Evolutionary conservation across 2,113 vertebrate genomes (phyloP), one percentile per base, ranked within the genome.

Genomic region (Mobula hypostoma): DNA sequence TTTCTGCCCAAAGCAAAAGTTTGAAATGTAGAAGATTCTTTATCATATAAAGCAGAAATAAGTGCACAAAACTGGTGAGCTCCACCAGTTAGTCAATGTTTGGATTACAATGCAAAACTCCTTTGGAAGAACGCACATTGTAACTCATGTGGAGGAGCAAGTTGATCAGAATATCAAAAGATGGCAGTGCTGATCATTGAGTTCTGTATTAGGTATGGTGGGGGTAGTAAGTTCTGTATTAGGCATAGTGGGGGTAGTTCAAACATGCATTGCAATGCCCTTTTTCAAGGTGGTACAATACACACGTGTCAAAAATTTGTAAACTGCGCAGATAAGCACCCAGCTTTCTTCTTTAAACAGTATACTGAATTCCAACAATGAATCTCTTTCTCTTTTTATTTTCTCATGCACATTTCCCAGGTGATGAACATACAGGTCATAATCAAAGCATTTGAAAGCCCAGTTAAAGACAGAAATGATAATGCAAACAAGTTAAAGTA

Each of bases 81-180:
- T 36, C 66, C 66, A 93, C 6, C 58, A 63, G 48, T 48, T 11
- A 36, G 66, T 74, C 68, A 92, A 70, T 91, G 36, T 27, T 68
- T 92, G 68, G 66, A 72, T 93, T 74, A 11, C 17, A 72, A 72
- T 8, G 32, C 90, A 93, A 93, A 93, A 93, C 36, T 40, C 68
- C 68, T 93, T 72, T 48, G 24, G 58, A 88, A 63, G 58, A 66
- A 88, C 32, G 27, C 85, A 63, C 58, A 63, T 88, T 66, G 27
- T 24, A 63, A 88, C 85, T 63, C 12, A 63, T 17, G 77, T 36
- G 24, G 36, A 93, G 68, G 68, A 93, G 68, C 21, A 40, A 27
- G 66, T 93, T 48, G 8, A 93, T 93, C 36, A 74, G 40, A 48
- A 93, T 74, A 74, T 48, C 19, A 74, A 70, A 93, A 74, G 58